Base-by-base conservation (phyloP, 2,113 vertebrate species). In the Myotis brandtii region DNA sequence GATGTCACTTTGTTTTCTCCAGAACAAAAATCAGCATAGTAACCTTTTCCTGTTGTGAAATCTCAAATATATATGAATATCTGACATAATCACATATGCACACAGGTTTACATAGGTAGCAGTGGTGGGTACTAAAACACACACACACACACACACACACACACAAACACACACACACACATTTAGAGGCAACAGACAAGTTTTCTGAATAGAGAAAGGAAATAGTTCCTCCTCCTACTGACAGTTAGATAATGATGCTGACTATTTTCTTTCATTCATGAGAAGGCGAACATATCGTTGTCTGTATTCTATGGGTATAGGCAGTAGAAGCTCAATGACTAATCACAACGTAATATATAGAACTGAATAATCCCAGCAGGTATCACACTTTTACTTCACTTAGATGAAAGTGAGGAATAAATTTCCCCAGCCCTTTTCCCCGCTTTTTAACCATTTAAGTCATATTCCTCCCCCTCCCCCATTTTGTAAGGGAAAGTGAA, bases 401-500 rank as follows among this genome's bases (percentile, higher is more conserved):
- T 10, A 46, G 89, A 82, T 81, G 12, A 21, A 94, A 89, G 30
- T 81, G 37, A 82, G 10, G 3, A 73, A 84, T 91, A 79, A 9
- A n/a, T 77, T 94, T 92, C 7, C 40, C 62, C 14, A 17, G 25
- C 10, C 20, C 27, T 27, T 50, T 37, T 9, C 54, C 46, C 5
- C 7, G 9, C 17, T 18, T 37, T 56, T 50, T 59, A 43, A 69
- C 56, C 34, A 37, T 54, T 67, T 77, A 90, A 87, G 10, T 56
- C 59, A 7, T 16, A 9, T 16, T 62, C 2, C 13, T 46, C 9
- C 17, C 16, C 16, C 37, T 32, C 3, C 32, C 70, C 9, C 5
- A 54, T 96, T 77, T 70, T 92, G 34, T 54, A 88, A 80, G 59
- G 25, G n/a, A 95, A 94, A 93, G 37, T 89, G 86, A 90, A 70